phyloP scores from a whole-genome alignment of 2,797 vertebrate species.

The Tauraco hartlaubi region DNA sequence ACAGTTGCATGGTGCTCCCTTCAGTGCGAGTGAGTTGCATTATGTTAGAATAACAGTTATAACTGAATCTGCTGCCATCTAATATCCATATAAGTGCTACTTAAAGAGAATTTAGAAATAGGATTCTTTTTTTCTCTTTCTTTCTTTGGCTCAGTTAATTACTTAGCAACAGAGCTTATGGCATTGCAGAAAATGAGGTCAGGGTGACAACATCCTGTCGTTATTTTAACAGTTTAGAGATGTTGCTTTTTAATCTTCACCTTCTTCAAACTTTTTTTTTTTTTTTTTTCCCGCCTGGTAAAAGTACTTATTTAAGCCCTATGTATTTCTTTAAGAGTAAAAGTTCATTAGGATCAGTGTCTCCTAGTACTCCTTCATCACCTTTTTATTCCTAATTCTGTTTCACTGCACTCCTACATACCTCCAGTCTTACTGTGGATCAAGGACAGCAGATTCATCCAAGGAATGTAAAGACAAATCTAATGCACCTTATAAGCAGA shows the following conservation, averaged over 20 bases:
- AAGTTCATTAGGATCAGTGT: not conserved
- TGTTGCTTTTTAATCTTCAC: not conserved
- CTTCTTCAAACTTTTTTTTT: not conserved
- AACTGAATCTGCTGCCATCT: not conserved
- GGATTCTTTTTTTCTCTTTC: not conserved
- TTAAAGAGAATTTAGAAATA: constrained; percentile 12
- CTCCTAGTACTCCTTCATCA: not conserved
- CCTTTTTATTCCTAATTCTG: not conserved
- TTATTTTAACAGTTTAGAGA: not conserved
- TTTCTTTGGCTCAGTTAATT: constrained; percentile 1
- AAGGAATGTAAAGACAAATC: not conserved
- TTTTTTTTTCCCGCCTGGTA: not conserved
- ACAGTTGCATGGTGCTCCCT: not conserved
- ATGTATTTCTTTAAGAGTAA: not conserved
- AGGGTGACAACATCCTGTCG: not conserved
- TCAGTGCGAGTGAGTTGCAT: not conserved
- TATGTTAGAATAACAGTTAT: not conserved
- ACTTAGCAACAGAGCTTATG: constrained; percentile 35
- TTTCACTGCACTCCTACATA: not conserved
- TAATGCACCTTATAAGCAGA: not conserved
- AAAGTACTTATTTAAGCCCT: not conserved
- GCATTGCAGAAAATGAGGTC: not conserved
- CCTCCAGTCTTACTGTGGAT: not conserved
- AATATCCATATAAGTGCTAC: not conserved
- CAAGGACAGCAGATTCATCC: not conserved